Evolutionary conservation across 1,140 invertebrate species (phyloP).

Genomic region (Manduca sexta): DNA sequence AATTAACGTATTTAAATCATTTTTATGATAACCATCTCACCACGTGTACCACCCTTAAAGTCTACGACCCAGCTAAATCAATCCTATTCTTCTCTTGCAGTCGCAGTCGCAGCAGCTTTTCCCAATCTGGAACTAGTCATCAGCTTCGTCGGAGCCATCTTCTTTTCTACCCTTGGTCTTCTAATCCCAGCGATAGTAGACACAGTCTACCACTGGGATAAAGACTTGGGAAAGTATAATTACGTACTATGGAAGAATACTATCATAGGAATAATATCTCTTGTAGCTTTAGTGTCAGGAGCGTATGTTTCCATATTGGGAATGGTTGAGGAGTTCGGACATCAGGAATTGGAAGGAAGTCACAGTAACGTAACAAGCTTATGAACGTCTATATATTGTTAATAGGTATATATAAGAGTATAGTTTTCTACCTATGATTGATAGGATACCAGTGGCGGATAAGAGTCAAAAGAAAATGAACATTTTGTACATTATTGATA

Average conservation of each 20-base stretch:
- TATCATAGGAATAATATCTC: slow-evolving; percentile 73
- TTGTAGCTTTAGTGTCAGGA: slow-evolving; percentile 79
- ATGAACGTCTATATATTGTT: too few relatives aligned
- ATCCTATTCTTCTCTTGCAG: slow-evolving; percentile 61
- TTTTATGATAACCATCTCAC: too few relatives aligned
- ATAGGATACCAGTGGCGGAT: too few relatives aligned
- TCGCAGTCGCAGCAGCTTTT: slow-evolving; percentile 82
- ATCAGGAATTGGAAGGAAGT: neutral
- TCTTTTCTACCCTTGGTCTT: slow-evolving; percentile 88
- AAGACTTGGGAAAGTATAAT: slow-evolving; percentile 74
- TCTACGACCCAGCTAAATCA: neutral
- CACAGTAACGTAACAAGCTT: neutral
- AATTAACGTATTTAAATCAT: too few relatives aligned
- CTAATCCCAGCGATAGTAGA: slow-evolving; percentile 90
- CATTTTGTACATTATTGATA: too few relatives aligned
- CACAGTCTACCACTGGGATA: slow-evolving; percentile 79
- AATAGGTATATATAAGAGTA: too few relatives aligned
- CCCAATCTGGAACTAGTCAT: slow-evolving; percentile 91
- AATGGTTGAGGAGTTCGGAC: slow-evolving; percentile 69
- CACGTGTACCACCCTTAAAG: too few relatives aligned
- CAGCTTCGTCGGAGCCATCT: slow-evolving; percentile 89
- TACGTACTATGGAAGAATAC: slow-evolving; percentile 81
- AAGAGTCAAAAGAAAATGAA: too few relatives aligned
- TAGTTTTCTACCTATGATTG: too few relatives aligned
- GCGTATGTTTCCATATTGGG: slow-evolving; percentile 76